Evolutionary conservation across 2,113 vertebrate species (phyloP).

Genomic region (Coregonus clupeaformis): DNA sequence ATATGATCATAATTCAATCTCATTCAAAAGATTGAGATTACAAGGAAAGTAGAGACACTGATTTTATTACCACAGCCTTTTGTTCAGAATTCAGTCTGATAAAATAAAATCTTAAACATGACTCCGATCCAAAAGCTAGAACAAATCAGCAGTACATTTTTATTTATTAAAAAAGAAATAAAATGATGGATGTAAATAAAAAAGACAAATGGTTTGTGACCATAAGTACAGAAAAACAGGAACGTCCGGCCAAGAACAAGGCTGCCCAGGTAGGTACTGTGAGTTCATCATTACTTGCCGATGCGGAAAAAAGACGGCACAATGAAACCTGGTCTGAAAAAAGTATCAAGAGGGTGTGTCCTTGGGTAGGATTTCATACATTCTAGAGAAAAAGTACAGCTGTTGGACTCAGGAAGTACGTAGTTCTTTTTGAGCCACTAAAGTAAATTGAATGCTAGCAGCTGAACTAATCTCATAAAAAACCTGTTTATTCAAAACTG

Average conservation of each 20-base stretch:
- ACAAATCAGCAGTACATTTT: conserved; percentile 50
- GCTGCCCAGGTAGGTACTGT: conserved; percentile 48
- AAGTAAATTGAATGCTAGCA: conserved; percentile 54
- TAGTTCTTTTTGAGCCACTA: conserved; percentile 38
- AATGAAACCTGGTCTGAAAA: conserved; percentile 58
- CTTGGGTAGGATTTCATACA: conserved; percentile 60
- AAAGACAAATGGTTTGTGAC: conserved; percentile 51
- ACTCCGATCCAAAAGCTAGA: conserved; percentile 38
- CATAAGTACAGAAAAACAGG: conserved; percentile 48
- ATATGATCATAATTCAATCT: too few relatives aligned
- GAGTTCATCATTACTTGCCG: conserved; percentile 36
- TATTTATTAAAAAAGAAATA: conserved; percentile 54
- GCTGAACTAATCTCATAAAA: conserved; percentile 58
- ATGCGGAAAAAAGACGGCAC: conserved; percentile 60
- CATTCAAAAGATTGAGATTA: not conserved
- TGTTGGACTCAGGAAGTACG: conserved; percentile 34
- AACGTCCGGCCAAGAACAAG: conserved; percentile 42
- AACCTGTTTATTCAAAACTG: conserved; percentile 55
- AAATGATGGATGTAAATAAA: conserved; percentile 61
- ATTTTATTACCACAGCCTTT: conserved; percentile 50
- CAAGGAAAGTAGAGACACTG: not conserved
- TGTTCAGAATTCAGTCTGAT: conserved; percentile 43
- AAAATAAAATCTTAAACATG: conserved; percentile 36
- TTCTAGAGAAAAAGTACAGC: conserved; percentile 68
- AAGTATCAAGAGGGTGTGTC: conserved; percentile 40